These are phyloP conservation scores for Tenthredo scrophulariae DNA, from an alignment of 2,888 invertebrate genomes.

Conservation along the genomic window DNA sequence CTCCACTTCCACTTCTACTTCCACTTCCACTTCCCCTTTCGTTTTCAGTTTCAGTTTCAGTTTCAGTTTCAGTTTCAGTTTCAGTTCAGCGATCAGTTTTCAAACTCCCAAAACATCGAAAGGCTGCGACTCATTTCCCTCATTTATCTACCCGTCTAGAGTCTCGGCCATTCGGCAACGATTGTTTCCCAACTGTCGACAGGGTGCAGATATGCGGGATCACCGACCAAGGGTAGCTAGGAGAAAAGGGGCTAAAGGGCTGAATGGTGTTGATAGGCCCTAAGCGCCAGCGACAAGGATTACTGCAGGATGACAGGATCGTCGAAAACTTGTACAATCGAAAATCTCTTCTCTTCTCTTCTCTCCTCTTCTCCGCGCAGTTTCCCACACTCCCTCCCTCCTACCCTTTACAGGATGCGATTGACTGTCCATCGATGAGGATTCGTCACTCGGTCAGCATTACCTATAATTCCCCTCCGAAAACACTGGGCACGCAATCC, in stretches of 20 bases:
- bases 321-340: constrained; percentile 18
- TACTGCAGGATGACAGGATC: constrained; percentile 5
- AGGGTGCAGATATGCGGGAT: constrained; percentile 11
- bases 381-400: not conserved
- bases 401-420: not conserved
- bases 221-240: not conserved
- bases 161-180: not conserved
- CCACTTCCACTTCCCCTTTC: not conserved
- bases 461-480: constrained; percentile 60
- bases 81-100: constrained; percentile 11
- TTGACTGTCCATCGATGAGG: constrained; percentile 1
- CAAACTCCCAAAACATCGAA: constrained; percentile 2
- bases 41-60: not conserved
- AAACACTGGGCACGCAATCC: constrained; percentile 55
- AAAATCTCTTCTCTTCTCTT: not conserved
- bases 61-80: not conserved
- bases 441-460: constrained; percentile 58
- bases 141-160: not conserved
- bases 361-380: not conserved
- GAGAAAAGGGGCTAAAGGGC: constrained; percentile 9
- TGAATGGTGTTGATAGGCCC: constrained; percentile 35
- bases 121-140: not conserved
- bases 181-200: constrained; percentile 36
- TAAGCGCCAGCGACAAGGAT: constrained; percentile 24
- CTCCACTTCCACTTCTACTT: not conserved